Evolutionary conservation across 2,113 vertebrate genomes (phyloP).

Genomic region (Montifringilla adamsi): DNA sequence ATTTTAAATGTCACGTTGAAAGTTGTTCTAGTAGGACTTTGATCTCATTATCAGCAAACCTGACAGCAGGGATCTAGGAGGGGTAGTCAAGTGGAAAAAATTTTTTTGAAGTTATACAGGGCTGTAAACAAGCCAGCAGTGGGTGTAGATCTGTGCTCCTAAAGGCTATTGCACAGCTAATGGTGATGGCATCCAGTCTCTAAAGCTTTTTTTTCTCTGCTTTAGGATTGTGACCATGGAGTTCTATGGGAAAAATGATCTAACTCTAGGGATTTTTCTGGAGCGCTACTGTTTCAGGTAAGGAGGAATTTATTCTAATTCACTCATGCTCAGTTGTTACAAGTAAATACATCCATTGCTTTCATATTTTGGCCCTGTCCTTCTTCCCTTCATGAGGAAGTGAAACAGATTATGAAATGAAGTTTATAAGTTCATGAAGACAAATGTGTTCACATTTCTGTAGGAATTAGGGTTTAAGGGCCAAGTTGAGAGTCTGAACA

Average conservation of each 20-base stretch:
- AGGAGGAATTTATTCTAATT: not conserved
- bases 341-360: not conserved
- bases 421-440: not conserved
- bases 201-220: not conserved
- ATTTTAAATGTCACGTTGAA: not conserved
- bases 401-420: not conserved
- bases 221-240: constrained; percentile 99
- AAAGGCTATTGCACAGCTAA: not conserved
- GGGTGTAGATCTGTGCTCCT: not conserved
- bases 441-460: not conserved
- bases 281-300: constrained; percentile 98
- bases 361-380: not conserved
- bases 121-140: not conserved
- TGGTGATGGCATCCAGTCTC: not conserved
- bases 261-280: constrained; percentile 94
- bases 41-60: not conserved
- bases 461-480: not conserved
- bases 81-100: not conserved
- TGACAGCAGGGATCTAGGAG: not conserved
- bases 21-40: not conserved
- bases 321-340: not conserved
- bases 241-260: constrained; percentile 97
- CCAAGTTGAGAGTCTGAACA: not conserved
- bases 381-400: not conserved
- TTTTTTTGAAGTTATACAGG: not conserved